Evolutionary conservation across 1,140 invertebrate species (phyloP), one percentile per base, ranked within the genome.

Genomic region (Maconellicoccus hirsutus): DNA sequence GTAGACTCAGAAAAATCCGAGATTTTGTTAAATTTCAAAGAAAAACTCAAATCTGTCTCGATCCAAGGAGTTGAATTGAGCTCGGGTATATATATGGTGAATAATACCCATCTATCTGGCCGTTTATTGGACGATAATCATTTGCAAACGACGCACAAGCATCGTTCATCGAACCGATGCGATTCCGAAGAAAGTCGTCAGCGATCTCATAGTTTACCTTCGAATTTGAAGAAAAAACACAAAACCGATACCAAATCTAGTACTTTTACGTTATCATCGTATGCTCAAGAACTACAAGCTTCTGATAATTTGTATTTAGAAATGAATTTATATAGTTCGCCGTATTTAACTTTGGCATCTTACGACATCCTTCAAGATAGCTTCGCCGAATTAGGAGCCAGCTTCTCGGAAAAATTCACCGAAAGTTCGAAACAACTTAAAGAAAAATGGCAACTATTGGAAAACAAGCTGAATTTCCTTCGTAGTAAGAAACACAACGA

Each of bases 381-480:
- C 19, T 66, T 66, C 21, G 25, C 21, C 10, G 61, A 66, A 23
- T 66, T 66, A 25, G 61, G 61, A 23, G 61, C 61, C 22, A 66
- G 25, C 16, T 66, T 66, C 25, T 66, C 61, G 21, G 22, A 66
- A 66, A 66, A 25, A 66, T 22, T 66, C 22, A 66, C 21, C 19
- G 61, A 66, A 25, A 66, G 61, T 16, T 66, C 61, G 1, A 23
- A 26, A 66, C 8, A 66, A 3, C 25, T 66, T 12, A 66, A 66
- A 16, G 80, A 80, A 66, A 80, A 82, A 75, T 82, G 81, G 74
- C 72, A 74, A 38, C 59, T 72, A 3, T 66, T 73, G 4, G 74
- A 74, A 73, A 73, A 69, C 26, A 75, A 75, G 69, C 29, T 74
- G 0, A 72, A 70, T 61, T 71, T 71, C 6, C 70, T 71, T 1